Conservation (phyloP, 2,797 vertebrate genomes). For the Thaleichthys pacificus region DNA sequence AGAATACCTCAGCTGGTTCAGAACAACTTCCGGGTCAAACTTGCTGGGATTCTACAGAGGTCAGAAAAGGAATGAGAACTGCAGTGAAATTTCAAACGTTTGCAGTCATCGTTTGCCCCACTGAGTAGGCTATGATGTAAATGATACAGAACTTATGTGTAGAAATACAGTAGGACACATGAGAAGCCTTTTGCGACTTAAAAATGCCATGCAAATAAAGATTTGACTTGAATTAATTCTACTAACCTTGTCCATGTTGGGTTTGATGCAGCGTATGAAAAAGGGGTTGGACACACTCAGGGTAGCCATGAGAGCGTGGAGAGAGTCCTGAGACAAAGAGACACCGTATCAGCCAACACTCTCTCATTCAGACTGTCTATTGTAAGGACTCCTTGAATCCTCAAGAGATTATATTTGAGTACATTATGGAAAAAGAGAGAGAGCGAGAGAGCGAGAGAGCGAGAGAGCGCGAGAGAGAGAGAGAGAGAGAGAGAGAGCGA, state of each 20-base stretch:
- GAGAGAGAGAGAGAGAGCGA: constrained; percentile 3
- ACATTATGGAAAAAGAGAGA: too few relatives aligned
- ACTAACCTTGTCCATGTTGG: constrained; percentile 89
- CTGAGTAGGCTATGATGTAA: not conserved
- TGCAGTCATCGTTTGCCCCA: not conserved
- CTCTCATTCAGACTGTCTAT: not conserved
- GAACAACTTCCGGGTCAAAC: constrained; percentile 85
- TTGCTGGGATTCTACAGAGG: constrained; percentile 75
- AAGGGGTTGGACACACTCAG: constrained; percentile 91
- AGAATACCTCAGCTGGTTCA: constrained; percentile 90
- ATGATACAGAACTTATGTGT: not conserved
- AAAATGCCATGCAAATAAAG: not conserved
- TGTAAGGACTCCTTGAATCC: too few relatives aligned
- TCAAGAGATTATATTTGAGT: too few relatives aligned
- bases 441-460: not conserved
- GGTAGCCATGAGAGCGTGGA: constrained; percentile 89
- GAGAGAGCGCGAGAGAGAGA: not conserved
- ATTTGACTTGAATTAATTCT: not conserved
- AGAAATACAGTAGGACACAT: not conserved
- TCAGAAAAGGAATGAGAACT: not conserved
- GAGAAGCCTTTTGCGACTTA: not conserved
- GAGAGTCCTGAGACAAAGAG: constrained; percentile 79
- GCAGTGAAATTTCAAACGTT: not conserved
- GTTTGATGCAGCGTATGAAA: constrained; percentile 94
- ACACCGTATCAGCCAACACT: not conserved